Conservation (phyloP, 2,888 invertebrate species). For the Slavum lentiscoides region DNA sequence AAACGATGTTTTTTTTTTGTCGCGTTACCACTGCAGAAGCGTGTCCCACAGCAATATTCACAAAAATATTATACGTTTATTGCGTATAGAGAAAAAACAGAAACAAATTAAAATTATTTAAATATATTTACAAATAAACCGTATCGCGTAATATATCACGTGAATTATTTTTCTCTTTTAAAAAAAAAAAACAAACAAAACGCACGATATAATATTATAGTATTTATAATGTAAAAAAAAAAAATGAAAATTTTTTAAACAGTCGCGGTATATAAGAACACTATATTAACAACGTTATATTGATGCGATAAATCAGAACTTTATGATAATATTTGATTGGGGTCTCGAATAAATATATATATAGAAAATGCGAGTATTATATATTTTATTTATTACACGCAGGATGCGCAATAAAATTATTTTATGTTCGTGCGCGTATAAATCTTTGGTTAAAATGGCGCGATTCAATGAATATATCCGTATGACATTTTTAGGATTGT, state of each 20-base stretch:
- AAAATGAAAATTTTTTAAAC: constrained; percentile 13
- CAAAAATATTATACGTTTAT: too few species aligned
- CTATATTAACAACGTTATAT: constrained; percentile 35
- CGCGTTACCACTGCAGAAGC: neutral
- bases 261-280: constrained; percentile 26
- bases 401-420: constrained; percentile 30
- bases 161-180: constrained; percentile 17
- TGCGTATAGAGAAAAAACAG: too few species aligned
- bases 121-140: neutral
- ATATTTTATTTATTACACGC: constrained; percentile 32
- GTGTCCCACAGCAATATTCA: too few species aligned
- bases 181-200: neutral
- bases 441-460: constrained; percentile 27
- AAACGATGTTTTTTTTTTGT: neutral
- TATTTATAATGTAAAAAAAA: constrained; percentile 24
- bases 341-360: neutral
- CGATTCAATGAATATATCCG: constrained; percentile 33
- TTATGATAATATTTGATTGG: constrained; percentile 34
- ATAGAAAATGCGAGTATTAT: constrained; percentile 15
- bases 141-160: neutral
- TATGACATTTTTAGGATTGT: constrained; percentile 37
- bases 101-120: too few species aligned
- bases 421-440: constrained; percentile 11
- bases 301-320: constrained; percentile 27
- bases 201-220: constrained; percentile 8